Evolutionary conservation across 2,113 vertebrate species (phyloP).

Genomic region (Ochotona princeps): DNA sequence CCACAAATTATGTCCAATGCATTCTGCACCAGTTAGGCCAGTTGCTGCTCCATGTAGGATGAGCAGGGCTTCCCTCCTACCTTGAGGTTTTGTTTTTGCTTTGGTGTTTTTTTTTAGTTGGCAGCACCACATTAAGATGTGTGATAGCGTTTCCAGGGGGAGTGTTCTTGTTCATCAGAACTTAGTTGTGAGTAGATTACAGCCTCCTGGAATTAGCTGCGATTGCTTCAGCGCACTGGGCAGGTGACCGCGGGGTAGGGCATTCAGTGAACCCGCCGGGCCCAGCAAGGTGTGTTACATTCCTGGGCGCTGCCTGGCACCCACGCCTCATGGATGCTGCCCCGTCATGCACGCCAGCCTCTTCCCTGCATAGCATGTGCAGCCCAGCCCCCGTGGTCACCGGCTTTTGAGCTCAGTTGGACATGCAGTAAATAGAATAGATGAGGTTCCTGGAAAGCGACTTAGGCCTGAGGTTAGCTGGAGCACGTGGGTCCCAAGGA

Average conservation of each 20-base stretch:
- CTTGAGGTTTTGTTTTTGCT: not conserved
- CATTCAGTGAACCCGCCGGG: constrained; percentile 18
- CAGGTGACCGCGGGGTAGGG: not conserved
- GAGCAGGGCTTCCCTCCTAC: not conserved
- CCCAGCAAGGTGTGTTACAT: not conserved
- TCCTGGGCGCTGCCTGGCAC: not conserved
- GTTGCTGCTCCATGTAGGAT: constrained; percentile 40
- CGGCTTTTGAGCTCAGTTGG: not conserved
- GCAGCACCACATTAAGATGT: constrained; percentile 32
- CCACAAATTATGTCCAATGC: constrained; percentile 8
- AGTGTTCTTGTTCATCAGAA: constrained; percentile 34
- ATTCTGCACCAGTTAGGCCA: constrained; percentile 53
- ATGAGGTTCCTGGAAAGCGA: not conserved
- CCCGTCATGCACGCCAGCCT: not conserved
- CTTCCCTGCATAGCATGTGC: not conserved
- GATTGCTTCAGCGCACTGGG: not conserved
- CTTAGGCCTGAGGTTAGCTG: not conserved
- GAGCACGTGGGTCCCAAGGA: not conserved
- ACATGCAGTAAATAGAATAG: not conserved
- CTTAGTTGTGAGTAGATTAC: constrained; percentile 29
- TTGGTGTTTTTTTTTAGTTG: not conserved
- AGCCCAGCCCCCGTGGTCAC: not conserved
- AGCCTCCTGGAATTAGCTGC: not conserved
- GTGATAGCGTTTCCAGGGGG: constrained; percentile 19
- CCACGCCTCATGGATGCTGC: not conserved